Evolutionary conservation across 1,140 invertebrate species (phyloP).

Genomic region (Apocrypta bakeri): DNA sequence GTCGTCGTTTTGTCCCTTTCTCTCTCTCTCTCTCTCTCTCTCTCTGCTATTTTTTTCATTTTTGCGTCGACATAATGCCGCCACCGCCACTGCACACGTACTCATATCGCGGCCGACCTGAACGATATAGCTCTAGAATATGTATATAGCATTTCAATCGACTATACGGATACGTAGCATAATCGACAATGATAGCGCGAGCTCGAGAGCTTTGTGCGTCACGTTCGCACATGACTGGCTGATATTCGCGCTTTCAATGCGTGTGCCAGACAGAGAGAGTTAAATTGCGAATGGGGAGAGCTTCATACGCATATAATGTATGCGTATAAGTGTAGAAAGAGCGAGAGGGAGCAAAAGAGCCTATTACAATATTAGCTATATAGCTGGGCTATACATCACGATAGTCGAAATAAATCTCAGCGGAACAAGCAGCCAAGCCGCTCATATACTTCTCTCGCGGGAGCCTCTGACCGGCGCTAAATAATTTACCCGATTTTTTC

Average conservation of each 20-base stretch:
- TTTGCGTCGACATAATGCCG: conserved; percentile 64
- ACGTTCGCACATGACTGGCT: neutral
- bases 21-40: conserved; percentile 46
- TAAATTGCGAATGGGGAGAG: conserved; percentile 1
- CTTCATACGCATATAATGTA: conserved; percentile 55
- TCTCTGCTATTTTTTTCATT: conserved; percentile 31
- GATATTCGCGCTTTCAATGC: neutral
- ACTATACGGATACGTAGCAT: conserved; percentile 47
- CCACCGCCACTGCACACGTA: conserved; percentile 66
- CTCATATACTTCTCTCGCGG: conserved; percentile 4
- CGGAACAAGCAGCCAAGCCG: conserved; percentile 66
- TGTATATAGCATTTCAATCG: conserved; percentile 69
- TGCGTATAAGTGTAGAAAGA: conserved; percentile 55
- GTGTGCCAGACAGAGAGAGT: neutral
- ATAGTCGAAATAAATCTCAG: conserved; percentile 73
- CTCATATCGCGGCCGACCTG: conserved; percentile 70
- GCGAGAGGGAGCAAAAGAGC: conserved; percentile 50
- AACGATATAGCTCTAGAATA: conserved; percentile 71
- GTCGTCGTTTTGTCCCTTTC: conserved; percentile 41
- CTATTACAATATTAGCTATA: conserved; percentile 73
- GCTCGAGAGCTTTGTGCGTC: neutral
- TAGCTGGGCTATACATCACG: conserved; percentile 69
- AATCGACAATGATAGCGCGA: conserved; percentile 21
- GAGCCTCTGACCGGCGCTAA: conserved; percentile 63
- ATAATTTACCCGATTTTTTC: conserved; percentile 71